Evolutionary conservation across 1,140 invertebrate species (phyloP), one percentile per base, ranked within the genome.

Genomic region (Conus ventricosus): DNA sequence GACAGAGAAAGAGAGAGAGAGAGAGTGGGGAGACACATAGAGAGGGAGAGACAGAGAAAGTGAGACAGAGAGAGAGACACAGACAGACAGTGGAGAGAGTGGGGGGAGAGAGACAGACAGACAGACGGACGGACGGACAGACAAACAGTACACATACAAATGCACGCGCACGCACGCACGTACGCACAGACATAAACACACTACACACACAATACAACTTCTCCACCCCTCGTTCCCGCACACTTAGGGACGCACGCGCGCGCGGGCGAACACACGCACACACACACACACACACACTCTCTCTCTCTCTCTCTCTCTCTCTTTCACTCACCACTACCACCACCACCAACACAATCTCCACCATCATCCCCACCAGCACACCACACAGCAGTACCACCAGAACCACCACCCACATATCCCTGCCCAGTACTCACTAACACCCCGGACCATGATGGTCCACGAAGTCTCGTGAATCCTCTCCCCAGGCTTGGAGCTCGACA

Each of bases 401-500:
- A 75, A 75, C 0, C 13, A 75, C 0, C n/a, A 75, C n/a, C 67
- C 67, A 75, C 67, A 20, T 0, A 25, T 17, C 11, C 39, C 39
- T 39, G 39, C 7, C 17, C n/a, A 5, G 51, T 23, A 84, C 82
- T 84, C 82, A 84, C 82, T n/a, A 63, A 84, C 15, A 15, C 27
- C 54, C 75, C 25, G 55, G 23, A 87, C 85, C 2, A 2, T 27
- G 2, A 87, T 57, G 15, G 11, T n/a, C 85, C 85, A 87, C n/a
- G 85, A 71, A 0, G 75, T 87, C 10, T 57, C 53, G 10, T 54
- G 25, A 55, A 80, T 25, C 4, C 51, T 6, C 11, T 78, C 54
- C 20, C 85, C 54, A 0, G 85, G 71, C 53, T 57, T 53, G 8
- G 85, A 78, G 53, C 85, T 87, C 15, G 85, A 25, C 71, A 87